phyloP scores from a whole-genome alignment of 1,140 invertebrate species.

The Eueides isabella region DNA sequence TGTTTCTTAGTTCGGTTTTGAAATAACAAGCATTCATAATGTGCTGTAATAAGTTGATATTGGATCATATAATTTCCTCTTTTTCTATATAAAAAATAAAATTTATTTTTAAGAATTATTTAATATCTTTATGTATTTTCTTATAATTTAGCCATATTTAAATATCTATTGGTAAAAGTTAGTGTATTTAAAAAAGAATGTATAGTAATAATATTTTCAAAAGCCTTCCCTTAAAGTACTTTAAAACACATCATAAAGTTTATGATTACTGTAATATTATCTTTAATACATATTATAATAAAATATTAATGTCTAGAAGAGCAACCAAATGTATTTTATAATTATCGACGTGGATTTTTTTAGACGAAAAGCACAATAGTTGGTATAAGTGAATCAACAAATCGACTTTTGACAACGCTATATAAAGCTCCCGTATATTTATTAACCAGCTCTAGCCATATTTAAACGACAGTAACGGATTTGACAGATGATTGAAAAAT shows the following conservation, averaged over 20 bases:
- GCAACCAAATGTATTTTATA: neutral
- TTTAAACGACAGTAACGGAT: conserved; percentile 10
- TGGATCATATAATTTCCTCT: neutral
- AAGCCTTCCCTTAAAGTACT: neutral
- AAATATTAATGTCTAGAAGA: neutral
- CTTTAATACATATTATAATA: neutral
- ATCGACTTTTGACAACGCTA: neutral
- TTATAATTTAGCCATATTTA: neutral
- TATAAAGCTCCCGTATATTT: conserved; percentile 1
- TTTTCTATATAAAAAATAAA: neutral
- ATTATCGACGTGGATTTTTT: neutral
- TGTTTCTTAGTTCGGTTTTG: neutral
- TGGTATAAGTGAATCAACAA: neutral
- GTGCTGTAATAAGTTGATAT: neutral
- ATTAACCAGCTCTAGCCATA: conserved; percentile 8
- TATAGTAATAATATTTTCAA: too few relatives aligned
- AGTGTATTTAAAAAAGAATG: too few relatives aligned
- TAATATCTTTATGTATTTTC: neutral
- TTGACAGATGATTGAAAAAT: conserved; percentile 5
- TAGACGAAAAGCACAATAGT: neutral
- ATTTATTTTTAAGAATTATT: neutral
- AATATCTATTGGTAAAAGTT: too few relatives aligned
- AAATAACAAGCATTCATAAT: neutral
- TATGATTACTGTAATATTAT: neutral
- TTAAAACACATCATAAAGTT: neutral